Conservation (phyloP, 2,888 invertebrate species). For the Tipula lateralis region DNA sequence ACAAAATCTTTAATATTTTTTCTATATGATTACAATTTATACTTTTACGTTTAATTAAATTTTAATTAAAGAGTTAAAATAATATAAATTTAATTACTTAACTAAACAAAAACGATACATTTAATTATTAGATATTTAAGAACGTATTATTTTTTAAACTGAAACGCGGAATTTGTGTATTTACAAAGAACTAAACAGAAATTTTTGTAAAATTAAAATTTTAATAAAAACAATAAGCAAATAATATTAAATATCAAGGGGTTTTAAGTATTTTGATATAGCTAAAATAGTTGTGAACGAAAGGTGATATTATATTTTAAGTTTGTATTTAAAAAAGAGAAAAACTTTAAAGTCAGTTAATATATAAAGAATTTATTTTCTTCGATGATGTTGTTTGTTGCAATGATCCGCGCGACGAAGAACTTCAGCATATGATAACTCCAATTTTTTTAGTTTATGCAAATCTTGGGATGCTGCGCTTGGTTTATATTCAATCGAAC, state of each 20-base stretch:
- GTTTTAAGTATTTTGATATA: neutral
- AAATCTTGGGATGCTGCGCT: conserved; percentile 79
- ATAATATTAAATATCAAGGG: neutral
- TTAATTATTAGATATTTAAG: neutral
- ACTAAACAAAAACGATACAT: neutral
- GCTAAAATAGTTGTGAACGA: neutral
- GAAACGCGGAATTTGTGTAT: neutral
- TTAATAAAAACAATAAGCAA: neutral
- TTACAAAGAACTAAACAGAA: neutral
- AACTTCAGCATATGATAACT: conserved; percentile 81
- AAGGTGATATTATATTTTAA: neutral
- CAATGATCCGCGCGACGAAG: conserved; percentile 57
- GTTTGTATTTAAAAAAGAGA: neutral
- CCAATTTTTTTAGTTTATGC: conserved; percentile 72
- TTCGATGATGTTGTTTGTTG: conserved; percentile 34
- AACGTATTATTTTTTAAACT: neutral
- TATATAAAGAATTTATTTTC: neutral
- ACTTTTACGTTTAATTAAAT: neutral
- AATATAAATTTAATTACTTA: neutral
- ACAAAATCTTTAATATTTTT: neutral
- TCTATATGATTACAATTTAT: neutral
- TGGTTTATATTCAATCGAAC: conserved; percentile 53
- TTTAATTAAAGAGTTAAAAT: neutral
- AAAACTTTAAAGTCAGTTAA: neutral
- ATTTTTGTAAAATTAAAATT: neutral